A percentile compares a stretch with the other conserved stretches of the same genome.
Evolutionary conservation across 2,888 invertebrate genomes (phyloP).

Genomic region (Dynastes maya): DNA sequence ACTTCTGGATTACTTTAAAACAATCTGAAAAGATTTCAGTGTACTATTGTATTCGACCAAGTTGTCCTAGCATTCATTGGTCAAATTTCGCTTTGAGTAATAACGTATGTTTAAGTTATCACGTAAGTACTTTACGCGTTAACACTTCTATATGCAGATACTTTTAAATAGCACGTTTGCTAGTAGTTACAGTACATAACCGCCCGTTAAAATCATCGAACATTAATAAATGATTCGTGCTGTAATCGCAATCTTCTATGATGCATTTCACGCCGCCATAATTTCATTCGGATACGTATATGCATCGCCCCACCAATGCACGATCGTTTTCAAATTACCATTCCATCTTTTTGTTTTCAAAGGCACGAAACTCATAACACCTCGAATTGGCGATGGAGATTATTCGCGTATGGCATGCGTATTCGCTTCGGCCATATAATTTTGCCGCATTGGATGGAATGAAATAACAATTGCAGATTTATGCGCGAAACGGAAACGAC

Average conservation of each 20-base stretch:
- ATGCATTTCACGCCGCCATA: neutral
- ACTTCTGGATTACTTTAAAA: too few relatives aligned
- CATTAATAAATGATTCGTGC: too few relatives aligned
- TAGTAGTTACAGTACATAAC: too few relatives aligned
- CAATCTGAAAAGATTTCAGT: too few relatives aligned
- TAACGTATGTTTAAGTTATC: too few relatives aligned
- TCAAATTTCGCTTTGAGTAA: too few relatives aligned
- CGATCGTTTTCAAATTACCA: slow-evolving; percentile 6
- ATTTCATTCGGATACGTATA: neutral
- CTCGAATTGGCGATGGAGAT: slow-evolving; percentile 36
- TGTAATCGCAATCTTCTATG: neutral
- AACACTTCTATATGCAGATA: too few relatives aligned
- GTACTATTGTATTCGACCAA: too few relatives aligned
- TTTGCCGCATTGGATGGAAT: slow-evolving; percentile 16
- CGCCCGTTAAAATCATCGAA: too few relatives aligned
- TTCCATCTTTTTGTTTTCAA: slow-evolving; percentile 18
- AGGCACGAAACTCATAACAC: slow-evolving; percentile 34
- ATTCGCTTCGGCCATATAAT: slow-evolving; percentile 6
- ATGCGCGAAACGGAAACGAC: slow-evolving; percentile 44
- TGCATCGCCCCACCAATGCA: neutral
- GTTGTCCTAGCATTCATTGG: too few relatives aligned
- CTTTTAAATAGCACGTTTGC: too few relatives aligned
- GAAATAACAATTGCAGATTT: slow-evolving; percentile 46
- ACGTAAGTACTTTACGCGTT: too few relatives aligned
- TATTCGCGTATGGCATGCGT: slow-evolving; percentile 11